Conservation (phyloP, 2,113 vertebrate genomes). For the Entosphenus tridentatus region DNA sequence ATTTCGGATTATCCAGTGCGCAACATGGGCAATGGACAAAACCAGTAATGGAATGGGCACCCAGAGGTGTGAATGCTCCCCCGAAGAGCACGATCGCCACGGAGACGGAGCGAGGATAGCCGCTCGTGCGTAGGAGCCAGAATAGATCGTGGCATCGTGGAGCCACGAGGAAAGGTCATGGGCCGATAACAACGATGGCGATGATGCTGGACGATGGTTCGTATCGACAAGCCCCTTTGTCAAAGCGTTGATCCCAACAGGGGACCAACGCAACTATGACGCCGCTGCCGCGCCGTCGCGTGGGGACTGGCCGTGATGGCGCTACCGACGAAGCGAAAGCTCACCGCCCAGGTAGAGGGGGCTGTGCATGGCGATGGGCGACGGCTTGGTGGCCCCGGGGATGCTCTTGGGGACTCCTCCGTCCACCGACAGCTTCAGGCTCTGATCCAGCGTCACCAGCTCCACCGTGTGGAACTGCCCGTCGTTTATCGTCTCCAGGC, state of each 20-base stretch:
- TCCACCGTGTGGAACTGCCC: constrained; percentile 85
- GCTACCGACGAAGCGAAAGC: constrained; percentile 13
- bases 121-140: too few relatives aligned
- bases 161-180: background rate
- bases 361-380: constrained; percentile 53
- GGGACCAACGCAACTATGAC: constrained; percentile 6
- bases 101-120: too few relatives aligned
- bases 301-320: background rate
- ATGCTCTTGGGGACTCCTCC: constrained; percentile 80
- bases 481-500: constrained; percentile 91
- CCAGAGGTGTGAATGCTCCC: too few relatives aligned
- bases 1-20: too few relatives aligned
- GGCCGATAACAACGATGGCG: background rate
- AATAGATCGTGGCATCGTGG: too few relatives aligned
- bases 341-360: constrained; percentile 84
- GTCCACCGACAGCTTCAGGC: constrained; percentile 64
- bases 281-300: background rate
- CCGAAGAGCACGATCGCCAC: too few relatives aligned
- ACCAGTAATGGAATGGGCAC: too few relatives aligned
- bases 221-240: constrained; percentile 9
- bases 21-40: too few relatives aligned
- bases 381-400: constrained; percentile 62
- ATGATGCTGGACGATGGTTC: background rate
- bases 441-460: constrained; percentile 57
- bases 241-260: constrained; percentile 2